Percentiles rank a stretch among this genome's conserved stretches.
Evolutionary conservation across 2,113 vertebrate genomes (phyloP).

Genomic region (Romanogobio albipinnatus): DNA sequence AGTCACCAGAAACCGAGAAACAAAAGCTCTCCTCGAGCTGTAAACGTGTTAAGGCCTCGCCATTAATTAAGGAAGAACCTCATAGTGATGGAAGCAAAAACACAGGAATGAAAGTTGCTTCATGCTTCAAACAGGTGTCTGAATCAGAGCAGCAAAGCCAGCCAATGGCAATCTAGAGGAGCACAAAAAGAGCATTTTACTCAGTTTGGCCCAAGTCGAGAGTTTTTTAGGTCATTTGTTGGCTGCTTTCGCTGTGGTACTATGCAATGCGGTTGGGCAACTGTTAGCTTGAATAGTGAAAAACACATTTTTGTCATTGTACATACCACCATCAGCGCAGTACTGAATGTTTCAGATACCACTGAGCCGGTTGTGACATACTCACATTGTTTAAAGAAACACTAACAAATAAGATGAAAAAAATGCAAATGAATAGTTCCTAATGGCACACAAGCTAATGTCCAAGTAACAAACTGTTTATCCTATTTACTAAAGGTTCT

Average conservation of each 20-base stretch:
- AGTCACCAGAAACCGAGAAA: slow-evolving; percentile 47
- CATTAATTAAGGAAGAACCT: slow-evolving; percentile 34
- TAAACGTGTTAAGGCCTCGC: neutral
- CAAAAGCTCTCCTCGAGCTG: slow-evolving; percentile 40
- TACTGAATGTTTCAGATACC: slow-evolving; percentile 11
- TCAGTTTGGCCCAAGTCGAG: slow-evolving; percentile 26
- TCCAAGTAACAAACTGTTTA: slow-evolving; percentile 9
- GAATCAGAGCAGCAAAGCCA: neutral
- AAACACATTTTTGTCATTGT: slow-evolving; percentile 49
- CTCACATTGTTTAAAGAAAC: slow-evolving; percentile 31
- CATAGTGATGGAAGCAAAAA: neutral
- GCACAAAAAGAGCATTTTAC: slow-evolving; percentile 47
- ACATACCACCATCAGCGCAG: neutral
- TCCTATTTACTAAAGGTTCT: neutral
- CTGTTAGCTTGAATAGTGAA: neutral
- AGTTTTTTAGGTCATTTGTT: slow-evolving; percentile 2
- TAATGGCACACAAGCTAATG: neutral
- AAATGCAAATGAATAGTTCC: slow-evolving; percentile 18
- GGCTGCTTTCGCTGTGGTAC: neutral
- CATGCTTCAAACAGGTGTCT: neutral
- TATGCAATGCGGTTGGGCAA: neutral
- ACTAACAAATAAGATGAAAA: slow-evolving; percentile 29
- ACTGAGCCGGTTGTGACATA: slow-evolving; percentile 49
- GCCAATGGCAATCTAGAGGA: neutral
- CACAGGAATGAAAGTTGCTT: slow-evolving; percentile 19